Percentiles rank a stretch among this genome's conserved stretches.
phyloP scores from a whole-genome alignment of 2,113 vertebrate species.

The Corythaeola cristata region DNA sequence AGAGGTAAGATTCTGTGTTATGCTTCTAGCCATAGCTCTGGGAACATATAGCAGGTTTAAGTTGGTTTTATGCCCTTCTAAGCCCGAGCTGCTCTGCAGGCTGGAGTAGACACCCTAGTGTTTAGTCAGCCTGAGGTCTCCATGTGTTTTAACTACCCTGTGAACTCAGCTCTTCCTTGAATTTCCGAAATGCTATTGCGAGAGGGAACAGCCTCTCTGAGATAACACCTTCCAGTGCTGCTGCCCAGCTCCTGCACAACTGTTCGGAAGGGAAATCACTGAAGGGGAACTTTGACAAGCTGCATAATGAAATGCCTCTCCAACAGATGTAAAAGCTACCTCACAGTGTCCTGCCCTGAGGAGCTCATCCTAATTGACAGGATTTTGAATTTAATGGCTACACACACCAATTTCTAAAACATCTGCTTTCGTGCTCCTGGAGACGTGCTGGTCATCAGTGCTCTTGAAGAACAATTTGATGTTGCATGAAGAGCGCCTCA shows the following conservation, averaged over 20 bases:
- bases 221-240: neutral
- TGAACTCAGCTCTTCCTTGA: neutral
- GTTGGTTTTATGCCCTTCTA: neutral
- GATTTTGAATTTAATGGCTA: neutral
- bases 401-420: neutral
- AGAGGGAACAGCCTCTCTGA: neutral
- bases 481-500: neutral
- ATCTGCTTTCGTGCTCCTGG: neutral
- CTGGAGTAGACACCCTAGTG: neutral
- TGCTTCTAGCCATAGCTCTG: neutral
- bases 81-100: neutral
- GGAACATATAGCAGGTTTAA: neutral
- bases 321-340: neutral
- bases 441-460: rapidly evolving
- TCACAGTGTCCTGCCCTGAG: neutral
- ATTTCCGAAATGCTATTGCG: neutral
- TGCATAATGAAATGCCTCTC: neutral
- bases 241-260: neutral
- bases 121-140: neutral
- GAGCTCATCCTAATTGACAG: neutral
- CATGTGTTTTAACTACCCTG: neutral
- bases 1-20: neutral
- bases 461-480: neutral
- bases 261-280: neutral
- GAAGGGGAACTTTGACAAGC: neutral